These are phyloP conservation scores for Pseudorectes ferrugineus DNA, from an alignment of 2,113 vertebrate genomes.

Conservation along the genomic window DNA sequence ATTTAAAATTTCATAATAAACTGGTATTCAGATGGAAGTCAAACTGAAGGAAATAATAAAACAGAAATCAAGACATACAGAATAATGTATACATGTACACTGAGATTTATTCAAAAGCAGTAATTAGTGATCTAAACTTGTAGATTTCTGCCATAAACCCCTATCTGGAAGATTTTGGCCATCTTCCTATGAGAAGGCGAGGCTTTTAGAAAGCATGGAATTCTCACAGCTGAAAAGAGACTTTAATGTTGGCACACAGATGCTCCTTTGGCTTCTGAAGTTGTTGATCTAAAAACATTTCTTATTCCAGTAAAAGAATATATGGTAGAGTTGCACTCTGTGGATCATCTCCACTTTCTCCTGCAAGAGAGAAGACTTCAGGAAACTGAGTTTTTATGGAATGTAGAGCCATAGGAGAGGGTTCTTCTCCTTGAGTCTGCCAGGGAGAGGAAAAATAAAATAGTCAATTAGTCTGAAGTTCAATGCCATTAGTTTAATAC, in stretches of 20 bases:
- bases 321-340: background rate
- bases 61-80: background rate
- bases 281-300: conserved; percentile 33
- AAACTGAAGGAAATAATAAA: background rate
- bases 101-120: background rate
- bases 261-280: conserved; percentile 1
- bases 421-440: background rate
- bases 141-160: background rate
- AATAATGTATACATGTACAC: background rate
- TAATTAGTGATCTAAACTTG: conserved; percentile 1
- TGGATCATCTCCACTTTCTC: background rate
- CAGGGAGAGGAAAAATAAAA: background rate
- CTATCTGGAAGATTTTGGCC: background rate
- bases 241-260: conserved; percentile 11
- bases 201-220: conserved; percentile 3
- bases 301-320: background rate
- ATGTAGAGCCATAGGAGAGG: background rate
- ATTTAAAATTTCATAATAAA: background rate
- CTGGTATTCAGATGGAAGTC: background rate
- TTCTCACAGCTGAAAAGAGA: background rate
- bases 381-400: background rate
- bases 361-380: background rate
- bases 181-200: conserved; percentile 15
- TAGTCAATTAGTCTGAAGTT: background rate
- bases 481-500: background rate